Percentiles rank a stretch among this genome's conserved stretches.
Conservation (phyloP, 2,113 vertebrate genomes). For the Hippocampus comes region DNA sequence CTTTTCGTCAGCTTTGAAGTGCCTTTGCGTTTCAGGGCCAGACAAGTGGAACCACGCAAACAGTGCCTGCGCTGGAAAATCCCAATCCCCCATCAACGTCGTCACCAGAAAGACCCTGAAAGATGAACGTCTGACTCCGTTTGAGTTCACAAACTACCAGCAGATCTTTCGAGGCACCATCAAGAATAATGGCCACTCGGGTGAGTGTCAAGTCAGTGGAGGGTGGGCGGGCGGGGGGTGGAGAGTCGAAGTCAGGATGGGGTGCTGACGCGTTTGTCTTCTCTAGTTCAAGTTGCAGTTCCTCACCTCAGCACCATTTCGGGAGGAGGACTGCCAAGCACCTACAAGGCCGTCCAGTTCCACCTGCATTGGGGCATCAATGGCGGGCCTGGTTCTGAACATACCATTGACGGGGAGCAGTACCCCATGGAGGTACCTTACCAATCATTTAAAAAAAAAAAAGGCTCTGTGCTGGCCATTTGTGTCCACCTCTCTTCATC, state of each 20-base stretch:
- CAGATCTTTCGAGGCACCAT: slow-evolving; percentile 48
- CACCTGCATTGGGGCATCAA: slow-evolving; percentile 86
- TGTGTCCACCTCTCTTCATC: too few species aligned
- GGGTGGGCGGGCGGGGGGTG: too few species aligned
- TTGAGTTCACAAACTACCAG: slow-evolving; percentile 68
- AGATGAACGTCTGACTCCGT: slow-evolving; percentile 54
- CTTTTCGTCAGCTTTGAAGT: too few species aligned
- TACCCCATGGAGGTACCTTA: slow-evolving; percentile 88
- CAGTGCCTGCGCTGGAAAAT: slow-evolving; percentile 35
- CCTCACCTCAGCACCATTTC: slow-evolving; percentile 39
- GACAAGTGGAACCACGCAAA: slow-evolving; percentile 54
- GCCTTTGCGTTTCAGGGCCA: slow-evolving; percentile 52
- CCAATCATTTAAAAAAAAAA: too few species aligned
- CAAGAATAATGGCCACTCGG: slow-evolving; percentile 73
- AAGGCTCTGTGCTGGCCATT: too few species aligned
- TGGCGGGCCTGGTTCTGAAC: slow-evolving; percentile 69
- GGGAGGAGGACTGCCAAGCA: slow-evolving; percentile 66
- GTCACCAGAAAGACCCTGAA: slow-evolving; percentile 68
- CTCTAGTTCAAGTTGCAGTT: slow-evolving; percentile 75
- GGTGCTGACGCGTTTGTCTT: background rate
- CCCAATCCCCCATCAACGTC: slow-evolving; percentile 75
- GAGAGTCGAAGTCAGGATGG: background rate
- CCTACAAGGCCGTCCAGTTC: slow-evolving; percentile 81
- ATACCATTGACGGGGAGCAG: slow-evolving; percentile 82
- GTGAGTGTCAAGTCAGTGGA: slow-evolving; percentile 34